Base-by-base conservation (phyloP, 2,113 vertebrate species). In the Petaurus breviceps region DNA sequence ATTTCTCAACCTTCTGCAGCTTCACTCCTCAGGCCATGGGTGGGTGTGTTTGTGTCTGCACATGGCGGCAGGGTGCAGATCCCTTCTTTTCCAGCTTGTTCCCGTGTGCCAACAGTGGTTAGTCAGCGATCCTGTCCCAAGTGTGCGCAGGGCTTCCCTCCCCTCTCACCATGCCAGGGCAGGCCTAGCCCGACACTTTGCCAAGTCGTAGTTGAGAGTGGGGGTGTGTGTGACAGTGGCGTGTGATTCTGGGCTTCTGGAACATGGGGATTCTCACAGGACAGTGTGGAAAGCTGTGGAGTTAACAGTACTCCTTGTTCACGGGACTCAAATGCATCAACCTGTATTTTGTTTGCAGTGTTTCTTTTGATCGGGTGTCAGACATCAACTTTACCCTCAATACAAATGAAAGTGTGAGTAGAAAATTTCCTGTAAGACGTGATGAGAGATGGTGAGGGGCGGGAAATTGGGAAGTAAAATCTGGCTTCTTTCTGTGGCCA, bases 331-430 rank as follows among this genome's bases (percentile, higher is more conserved):
- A 96, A 89, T 98, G 93, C 90, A n/a, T 96, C 24, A 11, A 8
- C 97, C 96, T 97, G 8, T 90, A 7, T 94, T 97, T 96, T 95
- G 43, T 98, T 99, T 98, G 89, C 99, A 99, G 99, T 99, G 99
- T 99, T 99, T 99, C 99, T 98, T 99, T 99, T 99, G 99, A 99
- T 99, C 99, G 99, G 93, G 99, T 99, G 98, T 99, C 99, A 98
- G 99, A 99, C 99, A 99, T 99, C 99, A 99, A 99, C 98, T 99
- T 99, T 98, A 99, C 99, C 97, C 99, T 99, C 98, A 99, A 99
- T 98, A 99, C 99, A 91, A 99, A 99, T 98, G 99, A 99, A 98
- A 99, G 99, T 98, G 99, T 99, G 99, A 99, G 99, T 99, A 98
- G 95, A 26, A 24, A 14, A 10, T 26, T 93, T 90, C 12, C 31